Evolutionary conservation across 2,888 invertebrate species (phyloP).

Genomic region (Blastobasis adustella): DNA sequence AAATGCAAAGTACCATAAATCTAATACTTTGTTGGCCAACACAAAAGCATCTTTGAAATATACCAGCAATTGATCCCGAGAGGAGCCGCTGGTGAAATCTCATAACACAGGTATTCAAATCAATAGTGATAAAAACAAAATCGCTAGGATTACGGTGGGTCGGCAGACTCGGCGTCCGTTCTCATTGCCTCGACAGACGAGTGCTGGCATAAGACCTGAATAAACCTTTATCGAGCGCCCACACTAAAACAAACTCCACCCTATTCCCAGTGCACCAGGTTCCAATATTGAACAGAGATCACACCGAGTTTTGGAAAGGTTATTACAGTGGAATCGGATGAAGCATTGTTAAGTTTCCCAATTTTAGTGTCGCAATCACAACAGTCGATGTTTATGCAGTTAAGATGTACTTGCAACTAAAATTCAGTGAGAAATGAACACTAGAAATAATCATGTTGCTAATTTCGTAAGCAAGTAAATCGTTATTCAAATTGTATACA

Average conservation of each 20-base stretch:
- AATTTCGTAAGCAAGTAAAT: too few species aligned
- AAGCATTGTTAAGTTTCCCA: conserved; percentile 35
- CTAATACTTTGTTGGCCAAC: too few species aligned
- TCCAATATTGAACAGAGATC: conserved; percentile 8
- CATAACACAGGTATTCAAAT: conserved; percentile 19
- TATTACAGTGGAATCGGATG: conserved; percentile 29
- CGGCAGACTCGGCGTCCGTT: conserved; percentile 27
- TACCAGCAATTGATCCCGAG: neutral
- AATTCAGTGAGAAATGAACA: too few species aligned
- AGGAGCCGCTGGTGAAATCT: neutral
- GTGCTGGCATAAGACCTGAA: conserved; percentile 36
- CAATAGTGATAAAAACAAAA: conserved; percentile 19
- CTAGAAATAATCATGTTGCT: too few species aligned
- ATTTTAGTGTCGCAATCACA: conserved; percentile 27
- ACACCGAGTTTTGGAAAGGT: conserved; percentile 19
- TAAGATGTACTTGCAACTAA: too few species aligned
- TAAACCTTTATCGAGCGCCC: conserved; percentile 20
- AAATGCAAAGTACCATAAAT: too few species aligned
- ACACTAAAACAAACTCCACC: conserved; percentile 12
- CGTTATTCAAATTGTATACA: too few species aligned
- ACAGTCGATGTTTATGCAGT: too few species aligned
- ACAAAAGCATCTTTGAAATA: neutral
- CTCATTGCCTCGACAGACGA: conserved; percentile 35
- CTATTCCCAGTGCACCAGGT: conserved; percentile 10
- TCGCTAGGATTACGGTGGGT: conserved; percentile 16